Evolutionary conservation across 1,140 invertebrate species (phyloP), one percentile per base, ranked within the genome.

Genomic region (Halictus rubicundus): DNA sequence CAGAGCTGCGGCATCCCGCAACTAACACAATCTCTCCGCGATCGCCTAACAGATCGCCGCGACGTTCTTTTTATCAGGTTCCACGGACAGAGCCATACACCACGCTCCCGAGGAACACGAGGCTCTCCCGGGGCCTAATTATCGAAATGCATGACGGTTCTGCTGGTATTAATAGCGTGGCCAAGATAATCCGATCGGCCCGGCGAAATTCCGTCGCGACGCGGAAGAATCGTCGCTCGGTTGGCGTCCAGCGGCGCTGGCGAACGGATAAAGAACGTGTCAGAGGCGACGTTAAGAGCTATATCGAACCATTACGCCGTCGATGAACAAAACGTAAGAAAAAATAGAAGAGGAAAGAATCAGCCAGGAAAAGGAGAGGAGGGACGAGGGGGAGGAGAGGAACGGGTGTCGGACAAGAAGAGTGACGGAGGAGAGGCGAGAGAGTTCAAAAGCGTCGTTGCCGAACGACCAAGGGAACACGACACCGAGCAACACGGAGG

Each of bases 401-500:
- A n/a, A 23, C 23, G 19, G 16, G 49, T 23, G 64, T 27, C 6
- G 65, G 65, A 69, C 57, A 77, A 52, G 32, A n/a, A 68, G 64
- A 68, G 52, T 69, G 60, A 75, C 27, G 59, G 37, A 23, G 25
- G 68, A 76, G 37, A 23, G 25, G 8, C 7, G 21, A 57, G 49
- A 21, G 66, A 21, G 54, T 39, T 68, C 46, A 21, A 81, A 70
- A 37, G 42, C 42, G n/a, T 42, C 60, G 60, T 65, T 46, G 76
- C 23, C 19, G 37, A 63, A 42, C 49, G 68, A 69, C 66, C 25
- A 70, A 21, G 69, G 60, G 61, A 78, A 78, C 76, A 72, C 68
- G 76, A 72, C 42, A 49, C 60, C 60, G 49, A 65, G 69, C 68
- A 57, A 66, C 46, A 59, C 66, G 75, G 39, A 49, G 74, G 73